Base-by-base conservation (phyloP, 2,113 vertebrate genomes). In the Ophthalmotilapia sp. region DNA sequence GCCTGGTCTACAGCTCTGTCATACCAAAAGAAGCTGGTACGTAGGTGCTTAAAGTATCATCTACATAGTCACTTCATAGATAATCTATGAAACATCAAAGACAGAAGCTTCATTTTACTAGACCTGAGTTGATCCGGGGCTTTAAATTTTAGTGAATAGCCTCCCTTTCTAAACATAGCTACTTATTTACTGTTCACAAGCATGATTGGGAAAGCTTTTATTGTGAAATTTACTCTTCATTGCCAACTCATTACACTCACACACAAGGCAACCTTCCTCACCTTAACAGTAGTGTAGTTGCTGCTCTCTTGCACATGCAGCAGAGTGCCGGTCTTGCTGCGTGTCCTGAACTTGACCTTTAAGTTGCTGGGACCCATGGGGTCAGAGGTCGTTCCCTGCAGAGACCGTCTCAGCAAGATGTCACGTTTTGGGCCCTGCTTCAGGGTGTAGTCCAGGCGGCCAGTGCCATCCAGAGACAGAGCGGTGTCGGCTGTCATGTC, bases 211-310 rank as follows among this genome's bases (percentile, higher is more conserved):
- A 51, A 53, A 26, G 60, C 31, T 54, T 83, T 70, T 68, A 62
- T 70, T 70, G 9, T 19, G 10, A 83, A 65, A 83, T 26, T 23
- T 29, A 17, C 21, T 29, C 21, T 73, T 73, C 12, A 42, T 42
- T 70, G 38, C 12, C 36, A 42, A 2, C 14, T n/a, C 6, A 51
- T 51, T 77, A 51, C 1, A 77, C 17, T 51, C 45, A 51, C 5
- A 77, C 68, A 47, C 21, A 47, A 2, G 68, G 40, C 68, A 73
- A 47, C 21, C 58, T 10, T 21, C 12, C 56, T 88, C 58, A 98
- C 99, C 98, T 98, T 98, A 73, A 99, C 93, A 0, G 97, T 99
- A 17, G 98, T 99, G 93, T 99, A 99, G 97, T 99, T 99, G 96
- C 97, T 99, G 97, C 92, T 98, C 92, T 99, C 99, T 90, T 98